Evolutionary conservation across 2,113 vertebrate genomes (phyloP).

Genomic region (Heloderma charlesbogerti): DNA sequence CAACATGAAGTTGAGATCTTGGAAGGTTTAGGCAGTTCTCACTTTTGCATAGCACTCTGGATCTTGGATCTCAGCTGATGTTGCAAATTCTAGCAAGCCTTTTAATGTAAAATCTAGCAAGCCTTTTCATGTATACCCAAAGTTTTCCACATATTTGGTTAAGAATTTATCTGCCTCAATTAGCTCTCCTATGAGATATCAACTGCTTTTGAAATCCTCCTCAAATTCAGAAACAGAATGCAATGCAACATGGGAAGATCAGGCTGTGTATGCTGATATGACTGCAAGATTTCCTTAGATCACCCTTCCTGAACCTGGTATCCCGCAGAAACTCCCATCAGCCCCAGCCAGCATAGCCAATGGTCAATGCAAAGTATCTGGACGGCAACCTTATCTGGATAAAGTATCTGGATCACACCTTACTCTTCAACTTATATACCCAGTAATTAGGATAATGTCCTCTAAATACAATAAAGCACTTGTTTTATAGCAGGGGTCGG

Average conservation of each 20-base stretch:
- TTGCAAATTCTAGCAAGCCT: background rate
- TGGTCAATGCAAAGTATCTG: too few relatives aligned
- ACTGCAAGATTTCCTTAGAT: background rate
- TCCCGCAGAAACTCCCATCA: too few relatives aligned
- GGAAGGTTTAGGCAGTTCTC: background rate
- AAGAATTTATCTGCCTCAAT: too few relatives aligned
- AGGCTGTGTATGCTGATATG: background rate
- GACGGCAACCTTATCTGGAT: too few relatives aligned
- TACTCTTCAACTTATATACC: background rate
- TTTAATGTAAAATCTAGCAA: background rate
- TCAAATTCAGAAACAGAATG: background rate
- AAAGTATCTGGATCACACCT: too few relatives aligned
- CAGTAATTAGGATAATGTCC: background rate
- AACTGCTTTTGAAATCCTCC: background rate
- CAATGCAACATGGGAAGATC: background rate
- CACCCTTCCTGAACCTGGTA: too few relatives aligned
- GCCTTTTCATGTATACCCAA: background rate
- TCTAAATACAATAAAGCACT: background rate
- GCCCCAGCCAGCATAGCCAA: too few relatives aligned
- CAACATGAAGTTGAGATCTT: background rate
- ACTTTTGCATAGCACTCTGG: background rate
- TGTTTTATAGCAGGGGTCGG: conserved; percentile 1
- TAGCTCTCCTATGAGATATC: too few relatives aligned
- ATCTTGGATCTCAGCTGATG: background rate
- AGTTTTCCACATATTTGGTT: background rate